Conservation (phyloP, 2,797 vertebrate species). For the Megaceryle alcyon region DNA sequence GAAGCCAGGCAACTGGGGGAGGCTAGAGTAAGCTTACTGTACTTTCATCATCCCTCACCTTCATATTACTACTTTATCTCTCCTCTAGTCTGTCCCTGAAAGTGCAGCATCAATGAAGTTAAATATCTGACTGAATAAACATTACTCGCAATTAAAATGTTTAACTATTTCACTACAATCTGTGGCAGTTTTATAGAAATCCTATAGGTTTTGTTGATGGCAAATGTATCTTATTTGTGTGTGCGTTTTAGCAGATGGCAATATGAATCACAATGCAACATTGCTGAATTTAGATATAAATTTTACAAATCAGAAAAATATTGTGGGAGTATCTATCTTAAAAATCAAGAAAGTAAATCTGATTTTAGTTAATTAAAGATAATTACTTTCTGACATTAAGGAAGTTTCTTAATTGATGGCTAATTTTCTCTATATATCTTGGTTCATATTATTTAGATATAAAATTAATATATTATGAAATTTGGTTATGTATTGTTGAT, state of each 20-base stretch:
- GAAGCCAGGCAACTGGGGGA: rapidly evolving
- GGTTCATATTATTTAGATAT: slow-evolving; percentile 14
- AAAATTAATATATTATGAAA: too few species aligned
- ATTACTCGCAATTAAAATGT: neutral
- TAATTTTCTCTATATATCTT: slow-evolving; percentile 6
- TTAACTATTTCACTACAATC: neutral
- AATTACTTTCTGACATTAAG: slow-evolving; percentile 32
- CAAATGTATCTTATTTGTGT: neutral
- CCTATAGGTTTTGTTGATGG: neutral
- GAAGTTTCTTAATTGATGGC: slow-evolving; percentile 9
- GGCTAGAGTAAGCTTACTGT: neutral
- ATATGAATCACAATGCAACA: neutral
- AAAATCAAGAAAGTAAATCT: slow-evolving; percentile 41
- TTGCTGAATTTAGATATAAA: neutral
- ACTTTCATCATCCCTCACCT: neutral
- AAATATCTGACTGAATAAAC: neutral
- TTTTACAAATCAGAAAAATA: neutral
- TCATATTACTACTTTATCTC: neutral
- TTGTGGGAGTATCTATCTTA: neutral
- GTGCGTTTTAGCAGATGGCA: neutral
- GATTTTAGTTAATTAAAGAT: slow-evolving; percentile 53
- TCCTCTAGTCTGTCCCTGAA: neutral
- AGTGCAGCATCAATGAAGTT: neutral
- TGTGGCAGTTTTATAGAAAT: neutral
- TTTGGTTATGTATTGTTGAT: neutral